Percentiles rank a stretch among this genome's conserved stretches.
These are phyloP conservation scores for Salticus scenicus DNA, from an alignment of 2,888 invertebrate species.

Conservation along the genomic window DNA sequence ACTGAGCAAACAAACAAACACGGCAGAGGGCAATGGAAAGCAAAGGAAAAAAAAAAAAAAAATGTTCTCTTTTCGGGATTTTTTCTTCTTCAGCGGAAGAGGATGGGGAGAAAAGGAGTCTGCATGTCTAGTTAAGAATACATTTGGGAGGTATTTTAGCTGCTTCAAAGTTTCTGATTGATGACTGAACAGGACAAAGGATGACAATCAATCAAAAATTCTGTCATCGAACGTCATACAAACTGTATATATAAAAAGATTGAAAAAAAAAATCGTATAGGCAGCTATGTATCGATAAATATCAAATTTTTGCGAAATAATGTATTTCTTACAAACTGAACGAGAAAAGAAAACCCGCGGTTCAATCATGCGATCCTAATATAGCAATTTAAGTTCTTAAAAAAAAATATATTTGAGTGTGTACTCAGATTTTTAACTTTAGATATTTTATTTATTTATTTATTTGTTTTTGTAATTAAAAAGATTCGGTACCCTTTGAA, in stretches of 20 bases:
- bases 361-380: too few species aligned
- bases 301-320: neutral
- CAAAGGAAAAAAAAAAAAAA: conserved; percentile 4
- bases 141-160: conserved; percentile 63
- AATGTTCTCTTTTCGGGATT: conserved; percentile 9
- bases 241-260: neutral
- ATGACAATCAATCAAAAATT: conserved; percentile 36
- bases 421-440: too few species aligned
- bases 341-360: neutral
- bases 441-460: too few species aligned
- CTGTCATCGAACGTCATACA: conserved; percentile 5
- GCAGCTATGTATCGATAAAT: neutral
- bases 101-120: conserved; percentile 48
- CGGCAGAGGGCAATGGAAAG: conserved; percentile 51
- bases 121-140: conserved; percentile 66
- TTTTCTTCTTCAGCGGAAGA: conserved; percentile 40
- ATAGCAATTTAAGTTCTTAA: too few species aligned
- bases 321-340: neutral
- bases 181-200: conserved; percentile 60
- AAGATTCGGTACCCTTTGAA: too few species aligned
- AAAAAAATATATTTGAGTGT: too few species aligned
- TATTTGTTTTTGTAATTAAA: too few species aligned
- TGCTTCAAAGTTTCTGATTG: conserved; percentile 54
- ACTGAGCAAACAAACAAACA: conserved; percentile 60
- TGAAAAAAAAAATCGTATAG: neutral